These are phyloP conservation scores for Leptobrachium ailaonicum DNA, from an alignment of 2,113 vertebrate species.

Conservation along the genomic window DNA sequence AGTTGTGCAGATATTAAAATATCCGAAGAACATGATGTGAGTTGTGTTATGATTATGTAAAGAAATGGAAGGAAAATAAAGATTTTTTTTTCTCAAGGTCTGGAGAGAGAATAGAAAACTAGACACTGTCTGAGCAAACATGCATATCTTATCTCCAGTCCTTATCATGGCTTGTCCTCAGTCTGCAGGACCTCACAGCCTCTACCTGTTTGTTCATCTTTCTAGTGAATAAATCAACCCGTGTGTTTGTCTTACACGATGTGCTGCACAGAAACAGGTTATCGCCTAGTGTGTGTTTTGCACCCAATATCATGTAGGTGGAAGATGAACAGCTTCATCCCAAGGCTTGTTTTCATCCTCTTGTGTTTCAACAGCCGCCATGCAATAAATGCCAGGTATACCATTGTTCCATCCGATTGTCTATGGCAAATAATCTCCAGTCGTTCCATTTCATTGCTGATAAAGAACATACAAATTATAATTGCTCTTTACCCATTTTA, in stretches of 20 bases:
- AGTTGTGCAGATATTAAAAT: background rate
- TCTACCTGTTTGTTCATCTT: slow-evolving; percentile 20
- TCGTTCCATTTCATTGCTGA: background rate
- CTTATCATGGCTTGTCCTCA: slow-evolving; percentile 33
- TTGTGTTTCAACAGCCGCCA: background rate
- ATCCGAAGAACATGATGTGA: background rate
- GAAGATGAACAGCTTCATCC: slow-evolving; percentile 1
- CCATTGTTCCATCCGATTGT: background rate
- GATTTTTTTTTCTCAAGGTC: slow-evolving; percentile 36
- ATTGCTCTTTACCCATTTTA: too few relatives aligned
- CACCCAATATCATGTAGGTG: slow-evolving; percentile 9
- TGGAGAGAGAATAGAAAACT: slow-evolving; percentile 26
- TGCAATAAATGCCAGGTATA: background rate
- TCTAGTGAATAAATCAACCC: slow-evolving; percentile 21
- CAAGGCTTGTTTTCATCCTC: background rate
- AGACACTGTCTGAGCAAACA: slow-evolving; percentile 47
- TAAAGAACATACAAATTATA: background rate
- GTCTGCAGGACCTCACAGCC: slow-evolving; percentile 13
- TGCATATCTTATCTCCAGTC: slow-evolving; percentile 29
- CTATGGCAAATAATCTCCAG: background rate
- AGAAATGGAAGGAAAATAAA: slow-evolving; percentile 6
- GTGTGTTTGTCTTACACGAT: slow-evolving; percentile 24
- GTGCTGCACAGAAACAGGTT: slow-evolving; percentile 17
- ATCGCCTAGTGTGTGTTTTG: slow-evolving; percentile 7
- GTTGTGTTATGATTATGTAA: slow-evolving; percentile 25